phyloP scores from a whole-genome alignment of 2,113 vertebrate genomes.

The Paraplagusia blochii region DNA sequence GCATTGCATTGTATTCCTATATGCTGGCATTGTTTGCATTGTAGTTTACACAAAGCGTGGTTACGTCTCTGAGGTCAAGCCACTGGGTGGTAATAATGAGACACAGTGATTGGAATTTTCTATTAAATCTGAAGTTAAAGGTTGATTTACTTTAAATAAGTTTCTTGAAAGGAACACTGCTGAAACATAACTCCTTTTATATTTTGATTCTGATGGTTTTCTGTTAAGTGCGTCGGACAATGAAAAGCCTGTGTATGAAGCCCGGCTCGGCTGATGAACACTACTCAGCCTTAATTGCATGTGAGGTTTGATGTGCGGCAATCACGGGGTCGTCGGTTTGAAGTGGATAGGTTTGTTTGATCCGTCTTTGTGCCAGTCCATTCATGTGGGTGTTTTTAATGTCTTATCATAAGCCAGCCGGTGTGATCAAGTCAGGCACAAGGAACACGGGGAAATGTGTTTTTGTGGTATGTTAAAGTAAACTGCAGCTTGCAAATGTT shows the following conservation, averaged over 20 bases:
- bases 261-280: slow-evolving; percentile 61
- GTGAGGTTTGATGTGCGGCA: slow-evolving; percentile 76
- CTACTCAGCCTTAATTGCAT: slow-evolving; percentile 73
- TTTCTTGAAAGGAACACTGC: slow-evolving; percentile 15
- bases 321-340: slow-evolving; percentile 72
- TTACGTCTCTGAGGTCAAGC: neutral
- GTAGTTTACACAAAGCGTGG: no score
- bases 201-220: slow-evolving; percentile 61
- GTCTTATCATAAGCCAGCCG: slow-evolving; percentile 56
- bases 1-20: no score
- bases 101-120: slow-evolving; percentile 10
- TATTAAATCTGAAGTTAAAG: slow-evolving; percentile 37
- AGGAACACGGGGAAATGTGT: slow-evolving; percentile 56
- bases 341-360: slow-evolving; percentile 74
- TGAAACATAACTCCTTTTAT: slow-evolving; percentile 59
- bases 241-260: slow-evolving; percentile 71
- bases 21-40: neutral
- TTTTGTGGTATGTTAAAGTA: slow-evolving; percentile 16
- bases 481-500: slow-evolving; percentile 19
- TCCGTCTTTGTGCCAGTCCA: slow-evolving; percentile 50
- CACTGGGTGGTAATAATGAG: neutral
- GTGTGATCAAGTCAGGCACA: slow-evolving; percentile 60
- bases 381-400: slow-evolving; percentile 45
- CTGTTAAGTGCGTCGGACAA: slow-evolving; percentile 65
- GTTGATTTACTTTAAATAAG: slow-evolving; percentile 3